These are phyloP conservation scores for Notodonta dromedarius DNA, from an alignment of 2,888 invertebrate species.

Conservation along the genomic window DNA sequence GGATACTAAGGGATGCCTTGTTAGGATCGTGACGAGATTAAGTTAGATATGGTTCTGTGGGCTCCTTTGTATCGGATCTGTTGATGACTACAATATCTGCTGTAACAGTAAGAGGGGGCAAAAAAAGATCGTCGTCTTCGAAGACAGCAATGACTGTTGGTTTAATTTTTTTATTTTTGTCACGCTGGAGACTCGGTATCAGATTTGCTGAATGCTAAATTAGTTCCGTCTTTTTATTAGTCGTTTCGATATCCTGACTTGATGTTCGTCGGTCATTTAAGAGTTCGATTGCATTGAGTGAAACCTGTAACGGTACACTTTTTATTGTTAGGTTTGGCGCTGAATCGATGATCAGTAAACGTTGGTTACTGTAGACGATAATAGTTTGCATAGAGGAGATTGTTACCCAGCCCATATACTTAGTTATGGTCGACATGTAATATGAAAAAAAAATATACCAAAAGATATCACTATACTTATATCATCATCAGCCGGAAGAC, in stretches of 20 bases:
- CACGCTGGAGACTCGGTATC: conserved; percentile 19
- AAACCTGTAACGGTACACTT: conserved; percentile 5
- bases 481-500: too few relatives aligned
- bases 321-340: background rate
- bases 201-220: conserved; percentile 22
- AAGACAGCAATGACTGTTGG: conserved; percentile 20
- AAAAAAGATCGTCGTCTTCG: conserved; percentile 40
- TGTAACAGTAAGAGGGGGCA: conserved; percentile 40
- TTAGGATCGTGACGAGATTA: conserved; percentile 73
- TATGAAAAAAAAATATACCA: too few relatives aligned
- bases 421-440: too few relatives aligned
- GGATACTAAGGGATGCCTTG: conserved; percentile 56
- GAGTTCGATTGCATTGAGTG: background rate
- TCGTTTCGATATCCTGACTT: conserved; percentile 3
- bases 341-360: background rate
- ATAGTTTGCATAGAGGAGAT: too few relatives aligned
- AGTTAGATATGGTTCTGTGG: conserved; percentile 54
- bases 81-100: conserved; percentile 61
- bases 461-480: too few relatives aligned
- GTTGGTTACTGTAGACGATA: background rate
- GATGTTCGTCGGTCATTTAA: background rate
- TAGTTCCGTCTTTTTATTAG: conserved; percentile 23
- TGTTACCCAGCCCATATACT: too few relatives aligned
- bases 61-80: conserved; percentile 44
- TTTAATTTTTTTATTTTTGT: conserved; percentile 24